Evolutionary conservation across 2,113 vertebrate genomes (phyloP).

Genomic region (Turdus rufiventris): DNA sequence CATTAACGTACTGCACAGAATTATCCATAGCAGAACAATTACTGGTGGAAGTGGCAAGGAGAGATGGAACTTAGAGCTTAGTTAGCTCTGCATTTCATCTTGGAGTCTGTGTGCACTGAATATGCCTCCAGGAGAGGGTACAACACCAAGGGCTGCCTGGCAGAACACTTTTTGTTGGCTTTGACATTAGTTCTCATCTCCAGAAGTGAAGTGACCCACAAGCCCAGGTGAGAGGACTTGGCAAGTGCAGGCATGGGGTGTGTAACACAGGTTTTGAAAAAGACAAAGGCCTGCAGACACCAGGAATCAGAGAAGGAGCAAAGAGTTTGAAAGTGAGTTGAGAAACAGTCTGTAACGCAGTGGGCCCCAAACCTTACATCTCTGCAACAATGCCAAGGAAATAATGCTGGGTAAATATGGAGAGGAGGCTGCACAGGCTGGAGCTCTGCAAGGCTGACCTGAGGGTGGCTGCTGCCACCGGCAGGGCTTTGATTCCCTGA

Average conservation of each 20-base stretch:
- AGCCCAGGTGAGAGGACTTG: background rate
- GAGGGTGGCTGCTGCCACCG: conserved; percentile 42
- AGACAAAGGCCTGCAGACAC: conserved; percentile 39
- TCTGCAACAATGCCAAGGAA: conserved; percentile 56
- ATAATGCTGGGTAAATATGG: conserved; percentile 51
- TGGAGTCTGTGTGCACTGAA: background rate
- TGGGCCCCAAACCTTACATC: conserved; percentile 46
- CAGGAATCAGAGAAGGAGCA: conserved; percentile 33
- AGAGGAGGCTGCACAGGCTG: conserved; percentile 28
- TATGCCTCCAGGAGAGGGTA: background rate
- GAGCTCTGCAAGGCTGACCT: conserved; percentile 48
- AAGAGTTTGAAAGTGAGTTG: conserved; percentile 40
- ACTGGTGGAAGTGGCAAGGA: background rate
- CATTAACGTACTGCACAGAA: background rate
- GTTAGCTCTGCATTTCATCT: background rate
- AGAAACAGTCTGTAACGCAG: background rate
- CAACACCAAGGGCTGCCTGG: background rate
- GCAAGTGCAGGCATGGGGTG: background rate
- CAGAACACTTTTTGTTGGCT: background rate
- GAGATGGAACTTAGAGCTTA: background rate
- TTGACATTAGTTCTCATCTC: background rate
- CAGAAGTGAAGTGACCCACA: conserved; percentile 26
- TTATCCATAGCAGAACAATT: background rate
- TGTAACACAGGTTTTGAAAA: background rate
- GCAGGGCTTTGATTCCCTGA: conserved; percentile 43